Base-by-base conservation (phyloP, 1,140 invertebrate genomes). In the Brachionus manjavacas region DNA sequence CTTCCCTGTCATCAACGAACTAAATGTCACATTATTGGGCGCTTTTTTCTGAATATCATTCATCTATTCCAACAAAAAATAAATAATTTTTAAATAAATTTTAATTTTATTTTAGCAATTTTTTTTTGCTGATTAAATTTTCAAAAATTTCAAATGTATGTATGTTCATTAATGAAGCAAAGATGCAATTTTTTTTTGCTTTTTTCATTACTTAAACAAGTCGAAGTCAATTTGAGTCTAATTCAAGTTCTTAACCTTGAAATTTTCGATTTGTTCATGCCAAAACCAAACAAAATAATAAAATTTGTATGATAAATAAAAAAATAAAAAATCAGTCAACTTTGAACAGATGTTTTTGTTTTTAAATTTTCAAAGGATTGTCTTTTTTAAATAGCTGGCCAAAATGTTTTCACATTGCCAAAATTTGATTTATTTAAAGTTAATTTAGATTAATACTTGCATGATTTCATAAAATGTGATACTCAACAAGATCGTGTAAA, bases 21-120 rank as follows among this genome's bases (percentile, higher is more conserved):
- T 20, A 72, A 72, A 72, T 39, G 68, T 72, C 68, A 72, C 68
- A 72, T 72, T 72, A 72, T 72, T 72, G 14, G 7, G 14, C 16
- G 35, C 8, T 72, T 72, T 72, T 41, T 72, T 72, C 35, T 72
- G 31, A 11, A 72, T 41, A 23, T 72, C 68, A 72, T 72, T 72
- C 68, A 72, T 72, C 68, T 72, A 72, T 39, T 14, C n/a, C 28
- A n/a, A 39, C 6, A 72, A 39, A 41, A 72, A 72, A 72, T 16
- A 16, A 41, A 72, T 72, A 41, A 72, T 39, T 39, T 39, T 41
- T 41, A 41, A 72, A 41, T 16, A 72, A 20, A 72, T 72, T 31
- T 68, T 31, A 68, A 68, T 72, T 39, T 39, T 72, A 72, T 39
- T 41, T 16, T 72, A 41, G 39, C 39, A 72, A 20, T 72, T 72